A percentile compares a stretch with the other conserved stretches of the same genome.
Conservation (phyloP, 2,113 vertebrate species). For the Burhinus oedicnemus region DNA sequence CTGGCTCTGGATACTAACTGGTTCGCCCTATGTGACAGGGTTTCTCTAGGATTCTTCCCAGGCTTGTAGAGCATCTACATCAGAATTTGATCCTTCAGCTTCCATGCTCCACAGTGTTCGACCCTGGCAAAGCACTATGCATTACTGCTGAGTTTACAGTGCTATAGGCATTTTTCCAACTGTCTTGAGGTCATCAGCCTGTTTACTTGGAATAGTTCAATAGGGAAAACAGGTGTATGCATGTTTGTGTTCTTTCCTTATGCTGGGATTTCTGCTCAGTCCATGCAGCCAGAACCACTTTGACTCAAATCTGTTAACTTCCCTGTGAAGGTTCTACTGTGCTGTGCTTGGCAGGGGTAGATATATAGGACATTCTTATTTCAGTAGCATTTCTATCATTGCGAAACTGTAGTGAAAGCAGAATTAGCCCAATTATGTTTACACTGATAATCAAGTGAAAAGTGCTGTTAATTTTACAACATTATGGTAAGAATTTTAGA, state of each 20-base stretch:
- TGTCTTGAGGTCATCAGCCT: background rate
- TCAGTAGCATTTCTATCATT: background rate
- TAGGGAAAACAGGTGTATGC: background rate
- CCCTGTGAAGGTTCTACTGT: background rate
- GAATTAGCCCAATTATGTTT: background rate
- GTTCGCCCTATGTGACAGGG: accelerated
- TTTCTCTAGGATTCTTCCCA: background rate
- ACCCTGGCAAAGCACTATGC: background rate
- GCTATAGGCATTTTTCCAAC: background rate
- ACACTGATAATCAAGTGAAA: constrained; percentile 44
- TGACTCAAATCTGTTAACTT: background rate
- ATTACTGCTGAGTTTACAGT: background rate
- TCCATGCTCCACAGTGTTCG: background rate
- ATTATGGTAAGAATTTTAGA: background rate
- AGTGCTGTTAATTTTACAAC: constrained; percentile 43
- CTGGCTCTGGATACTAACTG: background rate
- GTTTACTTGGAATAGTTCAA: background rate
- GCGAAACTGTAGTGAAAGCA: background rate
- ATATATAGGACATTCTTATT: background rate
- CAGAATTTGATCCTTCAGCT: background rate
- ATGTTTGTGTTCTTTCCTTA: background rate
- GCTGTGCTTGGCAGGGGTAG: background rate
- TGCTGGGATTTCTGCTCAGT: background rate
- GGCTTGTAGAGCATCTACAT: background rate
- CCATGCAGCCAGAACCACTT: background rate